A percentile compares a stretch with the other conserved stretches of the same genome.
Evolutionary conservation across 1,140 invertebrate genomes (phyloP).

Genomic region (Bombyx mandarina): DNA sequence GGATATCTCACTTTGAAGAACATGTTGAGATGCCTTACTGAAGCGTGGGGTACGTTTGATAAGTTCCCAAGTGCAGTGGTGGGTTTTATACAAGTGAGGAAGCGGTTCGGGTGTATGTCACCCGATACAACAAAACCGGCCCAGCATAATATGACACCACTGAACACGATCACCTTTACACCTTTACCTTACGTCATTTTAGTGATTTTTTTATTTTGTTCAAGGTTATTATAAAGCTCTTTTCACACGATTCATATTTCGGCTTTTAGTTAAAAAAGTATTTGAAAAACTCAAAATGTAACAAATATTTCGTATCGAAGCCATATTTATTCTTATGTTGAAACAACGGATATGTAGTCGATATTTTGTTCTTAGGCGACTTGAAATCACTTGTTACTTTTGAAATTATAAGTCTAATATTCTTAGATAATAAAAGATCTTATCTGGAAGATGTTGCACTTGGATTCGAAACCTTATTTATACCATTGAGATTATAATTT

Average conservation of each 20-base stretch:
- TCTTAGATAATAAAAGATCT: too few relatives aligned
- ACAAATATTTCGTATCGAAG: too few relatives aligned
- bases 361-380: too few relatives aligned
- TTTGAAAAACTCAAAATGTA: too few relatives aligned
- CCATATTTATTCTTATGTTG: too few relatives aligned
- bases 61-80: conserved; percentile 35
- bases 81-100: conserved; percentile 56
- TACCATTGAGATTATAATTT: too few relatives aligned
- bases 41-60: conserved; percentile 47
- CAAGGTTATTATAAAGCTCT: conserved; percentile 45
- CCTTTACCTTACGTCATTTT: conserved; percentile 43
- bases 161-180: conserved; percentile 42
- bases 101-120: conserved; percentile 29
- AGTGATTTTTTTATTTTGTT: conserved; percentile 31
- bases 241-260: not conserved
- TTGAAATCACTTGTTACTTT: too few relatives aligned
- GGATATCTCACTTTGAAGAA: conserved; percentile 49
- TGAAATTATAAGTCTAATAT: too few relatives aligned
- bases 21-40: conserved; percentile 52
- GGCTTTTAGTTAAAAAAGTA: not conserved
- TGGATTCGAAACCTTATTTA: too few relatives aligned
- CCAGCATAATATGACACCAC: conserved; percentile 39
- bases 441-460: too few relatives aligned
- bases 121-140: conserved; percentile 48
- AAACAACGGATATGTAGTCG: too few relatives aligned